Evolutionary conservation across 2,113 vertebrate species (phyloP).

Genomic region (Synodontis membranacea): DNA sequence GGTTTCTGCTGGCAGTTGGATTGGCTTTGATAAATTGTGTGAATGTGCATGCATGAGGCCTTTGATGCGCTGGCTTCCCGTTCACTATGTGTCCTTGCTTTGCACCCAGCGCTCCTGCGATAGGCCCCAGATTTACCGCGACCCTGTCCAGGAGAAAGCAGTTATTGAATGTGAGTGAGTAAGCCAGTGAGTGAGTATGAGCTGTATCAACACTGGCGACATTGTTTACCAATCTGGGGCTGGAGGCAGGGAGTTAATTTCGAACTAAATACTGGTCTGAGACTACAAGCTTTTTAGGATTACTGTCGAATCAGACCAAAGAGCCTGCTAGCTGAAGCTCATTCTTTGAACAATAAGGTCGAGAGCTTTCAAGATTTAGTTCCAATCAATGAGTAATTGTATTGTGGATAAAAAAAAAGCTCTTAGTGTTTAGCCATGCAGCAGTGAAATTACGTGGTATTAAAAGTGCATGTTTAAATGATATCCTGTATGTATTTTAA

Average conservation of each 20-base stretch:
- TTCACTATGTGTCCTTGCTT: no score
- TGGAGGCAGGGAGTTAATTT: neutral
- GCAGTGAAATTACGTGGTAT: neutral
- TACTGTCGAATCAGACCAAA: neutral
- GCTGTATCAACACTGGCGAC: neutral
- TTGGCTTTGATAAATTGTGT: neutral
- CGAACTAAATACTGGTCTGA: neutral
- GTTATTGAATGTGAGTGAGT: neutral
- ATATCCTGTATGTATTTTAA: neutral
- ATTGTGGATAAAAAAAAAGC: neutral
- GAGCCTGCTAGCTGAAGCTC: neutral
- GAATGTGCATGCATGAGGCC: neutral
- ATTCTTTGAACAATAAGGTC: neutral
- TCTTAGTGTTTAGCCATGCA: neutral
- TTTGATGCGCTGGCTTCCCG: neutral
- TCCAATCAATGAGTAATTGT: neutral
- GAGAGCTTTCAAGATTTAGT: neutral
- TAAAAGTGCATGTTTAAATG: neutral
- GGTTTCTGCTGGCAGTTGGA: neutral
- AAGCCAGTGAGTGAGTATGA: neutral
- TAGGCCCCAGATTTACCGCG: neutral
- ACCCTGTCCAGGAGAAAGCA: neutral
- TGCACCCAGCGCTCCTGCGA: neutral
- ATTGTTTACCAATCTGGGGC: conserved; percentile 6
- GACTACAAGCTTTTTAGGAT: neutral